These are phyloP conservation scores for Drosophila emarginata DNA, from an alignment of 2,888 invertebrate species.

Conservation along the genomic window DNA sequence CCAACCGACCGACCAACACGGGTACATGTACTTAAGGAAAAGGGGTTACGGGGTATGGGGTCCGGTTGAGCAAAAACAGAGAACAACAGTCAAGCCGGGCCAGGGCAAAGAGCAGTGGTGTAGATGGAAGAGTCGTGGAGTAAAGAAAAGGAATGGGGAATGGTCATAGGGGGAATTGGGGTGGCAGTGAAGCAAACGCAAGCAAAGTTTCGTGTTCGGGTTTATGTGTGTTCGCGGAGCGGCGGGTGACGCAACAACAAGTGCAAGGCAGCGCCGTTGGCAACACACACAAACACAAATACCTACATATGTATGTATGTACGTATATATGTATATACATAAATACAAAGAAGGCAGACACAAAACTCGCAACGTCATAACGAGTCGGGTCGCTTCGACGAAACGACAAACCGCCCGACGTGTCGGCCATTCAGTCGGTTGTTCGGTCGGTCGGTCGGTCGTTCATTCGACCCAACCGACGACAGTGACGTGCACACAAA, in stretches of 20 bases:
- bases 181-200: constrained; percentile 29
- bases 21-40: background rate
- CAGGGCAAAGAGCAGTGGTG: background rate
- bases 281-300: constrained; percentile 56
- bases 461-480: constrained; percentile 10
- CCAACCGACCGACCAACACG: constrained; percentile 6
- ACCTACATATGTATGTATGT: too few relatives aligned
- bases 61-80: constrained; percentile 12
- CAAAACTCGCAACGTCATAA: constrained; percentile 74
- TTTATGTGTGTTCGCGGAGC: constrained; percentile 38
- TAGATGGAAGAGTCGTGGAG: background rate
- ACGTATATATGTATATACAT: too few relatives aligned
- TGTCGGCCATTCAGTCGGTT: constrained; percentile 13
- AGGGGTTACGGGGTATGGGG: background rate
- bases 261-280: constrained; percentile 71
- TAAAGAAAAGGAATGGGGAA: constrained; percentile 10
- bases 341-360: constrained; percentile 44
- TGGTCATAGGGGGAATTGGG: constrained; percentile 12
- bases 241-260: constrained; percentile 75
- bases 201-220: constrained; percentile 51
- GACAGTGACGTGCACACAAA: constrained; percentile 23
- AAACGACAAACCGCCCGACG: constrained; percentile 29
- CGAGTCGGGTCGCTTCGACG: constrained; percentile 54
- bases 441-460: constrained; percentile 8
- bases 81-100: constrained; percentile 7